Base-by-base conservation (phyloP, 2,888 invertebrate genomes). In the Eumacrocentrus americanus region DNA sequence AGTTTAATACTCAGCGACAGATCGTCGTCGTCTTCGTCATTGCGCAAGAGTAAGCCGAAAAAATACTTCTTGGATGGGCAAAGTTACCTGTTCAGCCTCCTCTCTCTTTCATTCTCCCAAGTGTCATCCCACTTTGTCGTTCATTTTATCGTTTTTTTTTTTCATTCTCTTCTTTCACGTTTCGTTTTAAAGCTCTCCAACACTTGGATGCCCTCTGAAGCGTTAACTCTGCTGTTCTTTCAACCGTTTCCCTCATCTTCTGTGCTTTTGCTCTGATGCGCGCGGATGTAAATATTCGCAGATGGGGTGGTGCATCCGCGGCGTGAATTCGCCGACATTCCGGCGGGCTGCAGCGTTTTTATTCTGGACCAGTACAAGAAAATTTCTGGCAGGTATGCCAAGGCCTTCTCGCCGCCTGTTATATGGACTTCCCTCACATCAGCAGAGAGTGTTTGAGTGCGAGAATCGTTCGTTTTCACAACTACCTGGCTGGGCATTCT, bases 311-410 rank as follows among this genome's bases (percentile, higher is more conserved):
- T n/a, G n/a, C n/a, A n/a, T n/a, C n/a, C n/a, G n/a, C n/a, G n/a
- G n/a, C n/a, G n/a, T n/a, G n/a, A n/a, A n/a, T n/a, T n/a, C n/a
- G n/a, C n/a, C n/a, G n/a, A n/a, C n/a, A n/a, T n/a, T n/a, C n/a
- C n/a, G n/a, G n/a, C n/a, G n/a, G n/a, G n/a, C n/a, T n/a, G n/a
- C n/a, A n/a, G n/a, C n/a, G n/a, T n/a, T n/a, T n/a, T n/a, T n/a
- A n/a, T n/a, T n/a, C n/a, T n/a, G n/a, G n/a, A n/a, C n/a, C n/a
- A n/a, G n/a, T n/a, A 25, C 52, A 56, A 51, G 53, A 61, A 61
- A 61, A 53, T 53, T 57, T 42, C 34, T 57, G 52, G 57, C 57
- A 57, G 57, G 60, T 55, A 60, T 60, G 48, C 58, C 57, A 58
- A 57, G 61, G 53, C 48, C 52, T 25, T 25, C 18, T 14, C 51